These are phyloP conservation scores for Anthopleura xanthogrammica DNA, from an alignment of 92 coral and sea anemone genomes.

Conservation along the genomic window DNA sequence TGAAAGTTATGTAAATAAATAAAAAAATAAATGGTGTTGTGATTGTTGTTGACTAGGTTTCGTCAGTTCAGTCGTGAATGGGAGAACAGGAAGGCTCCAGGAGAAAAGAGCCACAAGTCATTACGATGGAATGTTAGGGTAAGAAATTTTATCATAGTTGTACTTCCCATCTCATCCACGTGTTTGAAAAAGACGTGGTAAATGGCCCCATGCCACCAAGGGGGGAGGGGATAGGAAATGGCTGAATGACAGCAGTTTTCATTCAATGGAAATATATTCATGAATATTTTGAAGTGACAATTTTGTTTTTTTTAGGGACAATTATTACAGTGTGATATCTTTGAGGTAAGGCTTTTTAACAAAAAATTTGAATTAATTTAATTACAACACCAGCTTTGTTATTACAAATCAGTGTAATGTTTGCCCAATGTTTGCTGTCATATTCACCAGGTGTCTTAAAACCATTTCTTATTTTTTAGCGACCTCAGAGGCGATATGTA, in stretches of 20 bases:
- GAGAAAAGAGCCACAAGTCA: slow-evolving; percentile 87
- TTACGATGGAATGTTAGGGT: slow-evolving; percentile 95
- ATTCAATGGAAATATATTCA: no score
- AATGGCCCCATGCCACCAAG: no score
- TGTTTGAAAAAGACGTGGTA: background rate
- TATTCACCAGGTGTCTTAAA: no score
- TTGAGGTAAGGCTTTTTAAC: slow-evolving; percentile 62
- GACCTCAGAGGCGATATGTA: slow-evolving; percentile 69
- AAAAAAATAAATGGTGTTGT: background rate
- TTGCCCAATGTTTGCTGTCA: no score
- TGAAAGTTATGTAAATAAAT: no score
- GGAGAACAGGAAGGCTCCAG: slow-evolving; percentile 88
- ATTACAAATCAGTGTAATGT: no score
- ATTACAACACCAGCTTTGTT: no score
- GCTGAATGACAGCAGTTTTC: background rate
- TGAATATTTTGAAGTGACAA: background rate
- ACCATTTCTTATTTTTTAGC: slow-evolving; percentile 35
- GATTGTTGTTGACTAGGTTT: slow-evolving; percentile 42
- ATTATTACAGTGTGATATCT: slow-evolving; percentile 87
- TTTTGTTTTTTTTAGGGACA: slow-evolving; percentile 65
- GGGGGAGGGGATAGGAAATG: background rate
- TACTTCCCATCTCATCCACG: background rate
- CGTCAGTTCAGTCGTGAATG: slow-evolving; percentile 92
- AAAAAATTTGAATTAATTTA: background rate
- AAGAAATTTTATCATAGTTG: background rate